Evolutionary conservation across 1,140 invertebrate species (phyloP), one percentile per base, ranked within the genome.

Genomic region (Yoshiicerus persimilis): DNA sequence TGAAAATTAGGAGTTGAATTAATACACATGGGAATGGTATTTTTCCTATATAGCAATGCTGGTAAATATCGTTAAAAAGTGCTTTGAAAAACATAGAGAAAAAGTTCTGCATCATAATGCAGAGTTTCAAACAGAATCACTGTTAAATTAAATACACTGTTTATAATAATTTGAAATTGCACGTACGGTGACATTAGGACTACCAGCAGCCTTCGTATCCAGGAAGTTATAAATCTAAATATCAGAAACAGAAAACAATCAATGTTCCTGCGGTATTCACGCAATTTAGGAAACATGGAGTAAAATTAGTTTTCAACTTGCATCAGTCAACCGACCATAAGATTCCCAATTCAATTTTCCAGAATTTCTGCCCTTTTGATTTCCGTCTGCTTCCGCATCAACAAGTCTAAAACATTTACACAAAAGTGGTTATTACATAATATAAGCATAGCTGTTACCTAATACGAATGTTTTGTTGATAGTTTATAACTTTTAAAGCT

Each of bases 161-260:
- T n/a, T n/a, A n/a, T n/a, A n/a, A 2, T 66, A 13, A 64, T 25
- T 6, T 25, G 62, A 66, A 27, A n/a, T 27, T 30, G 23, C 3
- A 80, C 96, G 10, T 75, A 47, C 38, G 27, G 84, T 80, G 13
- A 80, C 32, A 23, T 66, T 62, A 4, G 41, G 9, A 80, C 89
- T 41, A 10, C 27, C 38, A 11, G 4, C 2, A 41, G 56, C 47
- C 83, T 86, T 64, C 1, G 34, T 25, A 39, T 88, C 87, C 13
- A 88, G 30, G 32, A 83, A 88, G 34, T 86, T 85, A 34, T 88
- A 86, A 84, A 88, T 88, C 87, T 89, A 39, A 13, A 83, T 20
- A 27, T 83, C 25, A 62, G 13, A 88, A 66, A 10, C 9, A 70
- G 10, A 36, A 13, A 34, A 25, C 9, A 20, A 20, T n/a, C n/a